Evolutionary conservation across 2,113 vertebrate genomes (phyloP).

Genomic region (Notechis scutatus): DNA sequence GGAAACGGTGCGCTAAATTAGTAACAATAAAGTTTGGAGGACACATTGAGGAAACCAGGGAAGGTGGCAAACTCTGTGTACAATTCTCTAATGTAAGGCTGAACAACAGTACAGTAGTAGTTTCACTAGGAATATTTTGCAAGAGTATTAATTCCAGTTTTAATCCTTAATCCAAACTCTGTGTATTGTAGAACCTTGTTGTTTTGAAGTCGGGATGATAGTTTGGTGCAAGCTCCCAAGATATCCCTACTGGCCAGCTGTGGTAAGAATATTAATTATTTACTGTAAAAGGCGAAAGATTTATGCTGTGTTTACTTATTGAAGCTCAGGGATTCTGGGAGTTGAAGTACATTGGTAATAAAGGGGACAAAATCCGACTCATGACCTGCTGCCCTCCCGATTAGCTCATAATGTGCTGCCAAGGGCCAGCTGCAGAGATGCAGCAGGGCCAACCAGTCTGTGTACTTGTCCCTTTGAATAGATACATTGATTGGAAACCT

Average conservation of each 20-base stretch:
- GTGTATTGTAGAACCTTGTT: constrained; percentile 56
- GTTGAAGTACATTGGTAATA: not conserved
- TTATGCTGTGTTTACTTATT: not conserved
- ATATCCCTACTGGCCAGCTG: constrained; percentile 75
- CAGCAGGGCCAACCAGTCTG: not conserved
- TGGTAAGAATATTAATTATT: constrained; percentile 65
- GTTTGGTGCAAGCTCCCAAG: constrained; percentile 77
- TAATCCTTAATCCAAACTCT: not conserved
- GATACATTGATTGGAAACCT: not conserved
- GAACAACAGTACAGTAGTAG: not conserved
- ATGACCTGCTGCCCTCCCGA: not conserved
- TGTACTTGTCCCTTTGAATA: not conserved
- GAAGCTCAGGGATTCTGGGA: not conserved
- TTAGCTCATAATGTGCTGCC: not conserved
- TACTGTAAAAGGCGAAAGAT: not conserved
- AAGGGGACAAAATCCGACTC: not conserved
- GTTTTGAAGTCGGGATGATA: constrained; percentile 67
- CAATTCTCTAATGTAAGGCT: not conserved
- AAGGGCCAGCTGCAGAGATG: not conserved
- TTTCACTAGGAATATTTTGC: not conserved
- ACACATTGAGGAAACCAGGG: not conserved
- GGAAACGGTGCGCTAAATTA: not conserved
- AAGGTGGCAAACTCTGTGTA: not conserved
- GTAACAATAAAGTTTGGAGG: not conserved
- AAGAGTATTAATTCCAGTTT: not conserved